A percentile compares a stretch with the other conserved stretches of the same genome.
These are phyloP conservation scores for Xestobium rufovillosum DNA, from an alignment of 2,888 invertebrate genomes.

Conservation along the genomic window DNA sequence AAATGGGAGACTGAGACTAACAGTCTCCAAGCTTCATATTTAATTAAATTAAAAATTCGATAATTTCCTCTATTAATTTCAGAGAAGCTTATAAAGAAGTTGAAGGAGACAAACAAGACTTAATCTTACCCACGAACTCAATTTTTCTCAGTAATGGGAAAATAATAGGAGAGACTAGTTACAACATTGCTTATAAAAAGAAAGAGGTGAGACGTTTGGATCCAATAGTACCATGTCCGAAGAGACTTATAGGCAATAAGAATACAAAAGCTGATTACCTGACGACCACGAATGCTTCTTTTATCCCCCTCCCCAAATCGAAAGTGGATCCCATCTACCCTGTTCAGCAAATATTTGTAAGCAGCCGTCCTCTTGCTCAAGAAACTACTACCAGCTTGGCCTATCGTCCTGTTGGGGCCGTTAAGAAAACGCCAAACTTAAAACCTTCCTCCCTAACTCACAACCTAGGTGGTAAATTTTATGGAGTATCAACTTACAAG, in stretches of 20 bases:
- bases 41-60: too few relatives aligned
- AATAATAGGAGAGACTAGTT: too few relatives aligned
- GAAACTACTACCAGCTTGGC: slow-evolving; percentile 53
- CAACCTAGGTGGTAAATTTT: slow-evolving; percentile 34
- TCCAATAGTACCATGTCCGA: too few relatives aligned
- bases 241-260: too few relatives aligned
- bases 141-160: slow-evolving; percentile 38
- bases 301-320: slow-evolving; percentile 54
- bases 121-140: slow-evolving; percentile 36
- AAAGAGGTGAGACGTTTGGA: too few relatives aligned
- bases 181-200: too few relatives aligned
- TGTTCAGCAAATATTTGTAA: slow-evolving; percentile 34
- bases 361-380: slow-evolving; percentile 42
- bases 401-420: slow-evolving; percentile 44
- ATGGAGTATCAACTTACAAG: slow-evolving; percentile 37
- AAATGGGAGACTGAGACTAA: too few relatives aligned
- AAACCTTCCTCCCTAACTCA: slow-evolving; percentile 32
- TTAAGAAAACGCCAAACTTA: slow-evolving; percentile 34
- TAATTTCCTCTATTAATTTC: too few relatives aligned
- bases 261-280: too few relatives aligned
- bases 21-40: too few relatives aligned
- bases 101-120: slow-evolving; percentile 44
- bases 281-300: too few relatives aligned
- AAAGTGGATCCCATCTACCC: slow-evolving; percentile 42
- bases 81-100: too few relatives aligned